Conservation (phyloP, 2,888 invertebrate species). For the Drosophila hamatofila region DNA sequence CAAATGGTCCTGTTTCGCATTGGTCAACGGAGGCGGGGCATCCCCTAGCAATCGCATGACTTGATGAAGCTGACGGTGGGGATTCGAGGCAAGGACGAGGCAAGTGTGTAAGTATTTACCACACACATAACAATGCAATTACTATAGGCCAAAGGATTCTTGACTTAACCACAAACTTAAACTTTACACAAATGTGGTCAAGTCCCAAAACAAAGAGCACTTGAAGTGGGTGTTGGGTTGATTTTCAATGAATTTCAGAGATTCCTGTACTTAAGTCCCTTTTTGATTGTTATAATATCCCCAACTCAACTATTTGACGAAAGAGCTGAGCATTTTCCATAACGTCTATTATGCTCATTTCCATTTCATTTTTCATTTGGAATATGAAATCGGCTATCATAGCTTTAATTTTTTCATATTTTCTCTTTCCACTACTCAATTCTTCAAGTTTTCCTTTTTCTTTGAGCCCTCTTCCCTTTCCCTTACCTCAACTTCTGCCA, state of each 20-base stretch:
- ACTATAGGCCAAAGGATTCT: constrained; percentile 19
- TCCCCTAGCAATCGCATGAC: neutral
- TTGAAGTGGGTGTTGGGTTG: neutral
- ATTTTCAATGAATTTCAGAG: constrained; percentile 2
- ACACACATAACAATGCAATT: constrained; percentile 43
- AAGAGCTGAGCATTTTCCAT: neutral
- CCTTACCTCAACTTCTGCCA: neutral
- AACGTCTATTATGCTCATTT: neutral
- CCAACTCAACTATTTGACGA: neutral
- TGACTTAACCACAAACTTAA: constrained; percentile 20
- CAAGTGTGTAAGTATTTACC: constrained; percentile 33
- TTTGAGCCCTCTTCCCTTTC: neutral
- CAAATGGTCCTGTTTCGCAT: constrained; percentile 1
- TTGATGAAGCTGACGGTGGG: constrained; percentile 9
- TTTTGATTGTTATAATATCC: neutral
- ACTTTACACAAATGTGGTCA: constrained; percentile 18
- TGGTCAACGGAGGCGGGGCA: neutral
- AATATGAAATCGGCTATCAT: neutral
- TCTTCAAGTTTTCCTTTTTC: neutral
- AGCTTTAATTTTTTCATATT: neutral
- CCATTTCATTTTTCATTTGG: neutral
- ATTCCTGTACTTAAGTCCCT: neutral
- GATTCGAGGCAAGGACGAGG: constrained; percentile 4
- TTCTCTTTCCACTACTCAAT: no score
- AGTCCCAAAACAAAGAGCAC: constrained; percentile 3